These are phyloP conservation scores for Pogonocherus hispidulus DNA, from an alignment of 2,888 invertebrate genomes.

Conservation along the genomic window DNA sequence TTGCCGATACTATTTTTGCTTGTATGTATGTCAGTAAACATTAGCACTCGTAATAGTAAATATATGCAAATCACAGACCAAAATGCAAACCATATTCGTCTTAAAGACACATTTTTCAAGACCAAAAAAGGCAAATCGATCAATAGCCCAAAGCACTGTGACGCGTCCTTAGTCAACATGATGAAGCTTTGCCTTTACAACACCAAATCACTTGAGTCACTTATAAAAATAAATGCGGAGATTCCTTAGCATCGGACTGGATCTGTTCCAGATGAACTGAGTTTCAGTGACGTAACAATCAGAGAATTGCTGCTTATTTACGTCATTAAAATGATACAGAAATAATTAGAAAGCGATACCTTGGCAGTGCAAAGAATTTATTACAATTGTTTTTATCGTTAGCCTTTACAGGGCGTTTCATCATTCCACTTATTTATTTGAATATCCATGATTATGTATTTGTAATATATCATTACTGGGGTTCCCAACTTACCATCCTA, in stretches of 20 bases:
- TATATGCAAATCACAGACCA: too few species aligned
- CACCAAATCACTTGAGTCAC: slow-evolving; percentile 12
- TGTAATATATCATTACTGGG: too few species aligned
- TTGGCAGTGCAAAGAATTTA: slow-evolving; percentile 1
- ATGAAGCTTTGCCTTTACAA: neutral
- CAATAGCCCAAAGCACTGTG: neutral
- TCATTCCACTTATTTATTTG: too few species aligned
- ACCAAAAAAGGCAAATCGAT: neutral
- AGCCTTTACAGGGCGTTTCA: too few species aligned
- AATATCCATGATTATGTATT: too few species aligned
- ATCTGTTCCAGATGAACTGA: slow-evolving; percentile 22
- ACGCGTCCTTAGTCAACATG: neutral
- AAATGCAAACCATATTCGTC: too few species aligned
- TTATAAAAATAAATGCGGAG: slow-evolving; percentile 28
- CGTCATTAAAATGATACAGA: slow-evolving; percentile 14
- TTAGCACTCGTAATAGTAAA: too few species aligned
- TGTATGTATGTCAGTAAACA: too few species aligned
- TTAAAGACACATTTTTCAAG: too few species aligned
- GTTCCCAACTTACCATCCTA: too few species aligned
- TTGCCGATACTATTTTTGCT: too few species aligned
- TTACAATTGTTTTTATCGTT: too few species aligned
- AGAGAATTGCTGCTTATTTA: neutral
- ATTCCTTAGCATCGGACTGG: slow-evolving; percentile 13
- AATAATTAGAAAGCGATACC: slow-evolving; percentile 15
- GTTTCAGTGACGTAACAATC: slow-evolving; percentile 1